Evolutionary conservation across 2,888 invertebrate genomes (phyloP).

Genomic region (Trissoscelio sp.): DNA sequence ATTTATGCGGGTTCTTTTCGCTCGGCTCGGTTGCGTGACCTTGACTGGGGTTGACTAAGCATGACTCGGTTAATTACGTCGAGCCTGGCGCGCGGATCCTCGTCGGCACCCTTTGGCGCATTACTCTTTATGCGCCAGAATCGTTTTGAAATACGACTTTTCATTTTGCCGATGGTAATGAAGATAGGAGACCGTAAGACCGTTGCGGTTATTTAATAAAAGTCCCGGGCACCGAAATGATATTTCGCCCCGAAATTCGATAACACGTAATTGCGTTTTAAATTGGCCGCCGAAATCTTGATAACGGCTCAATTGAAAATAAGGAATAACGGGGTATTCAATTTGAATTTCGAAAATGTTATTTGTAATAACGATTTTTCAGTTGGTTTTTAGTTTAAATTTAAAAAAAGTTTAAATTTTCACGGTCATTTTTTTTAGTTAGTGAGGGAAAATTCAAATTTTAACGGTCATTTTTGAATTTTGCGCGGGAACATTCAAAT

Average conservation of each 20-base stretch:
- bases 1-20: slow-evolving; percentile 53
- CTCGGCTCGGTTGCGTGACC: slow-evolving; percentile 59
- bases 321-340: neutral
- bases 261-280: slow-evolving; percentile 31
- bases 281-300: slow-evolving; percentile 26
- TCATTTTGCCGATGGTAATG: slow-evolving; percentile 46
- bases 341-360: slow-evolving; percentile 15
- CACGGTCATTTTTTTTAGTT: no score
- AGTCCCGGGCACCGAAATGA: slow-evolving; percentile 15
- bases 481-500: no score
- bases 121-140: slow-evolving; percentile 41
- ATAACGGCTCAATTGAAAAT: slow-evolving; percentile 11
- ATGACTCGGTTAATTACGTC: slow-evolving; percentile 63
- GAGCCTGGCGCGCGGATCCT: slow-evolving; percentile 8
- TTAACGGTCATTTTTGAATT: no score
- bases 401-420: no score
- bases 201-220: slow-evolving; percentile 35
- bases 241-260: slow-evolving; percentile 28
- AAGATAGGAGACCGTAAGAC: slow-evolving; percentile 18
- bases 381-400: no score
- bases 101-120: slow-evolving; percentile 55
- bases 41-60: slow-evolving; percentile 64
- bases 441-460: no score
- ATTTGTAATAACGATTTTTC: no score
- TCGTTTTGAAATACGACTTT: slow-evolving; percentile 56